These are phyloP conservation scores for Thysanoteuthis rhombus DNA, from an alignment of 2,888 invertebrate genomes.

Conservation along the genomic window DNA sequence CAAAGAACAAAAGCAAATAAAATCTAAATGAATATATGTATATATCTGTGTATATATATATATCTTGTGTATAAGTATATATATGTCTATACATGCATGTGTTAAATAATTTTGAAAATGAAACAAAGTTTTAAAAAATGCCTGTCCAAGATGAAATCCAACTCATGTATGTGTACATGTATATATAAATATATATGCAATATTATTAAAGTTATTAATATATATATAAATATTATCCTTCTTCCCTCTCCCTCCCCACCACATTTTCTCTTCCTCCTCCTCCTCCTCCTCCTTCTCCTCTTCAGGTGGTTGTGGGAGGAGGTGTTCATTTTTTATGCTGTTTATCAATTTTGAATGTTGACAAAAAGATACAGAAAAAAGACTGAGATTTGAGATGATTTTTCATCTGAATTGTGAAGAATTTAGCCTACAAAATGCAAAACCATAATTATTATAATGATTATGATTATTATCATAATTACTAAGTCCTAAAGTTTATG, in stretches of 20 bases:
- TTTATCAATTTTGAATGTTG: constrained; percentile 12
- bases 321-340: background rate
- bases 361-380: background rate
- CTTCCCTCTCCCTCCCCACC: background rate
- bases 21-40: constrained; percentile 17
- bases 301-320: background rate
- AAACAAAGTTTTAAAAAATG: background rate
- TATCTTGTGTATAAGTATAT: background rate
- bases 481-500: background rate
- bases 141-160: background rate
- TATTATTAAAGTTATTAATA: constrained; percentile 12
- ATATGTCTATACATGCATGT: background rate
- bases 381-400: background rate
- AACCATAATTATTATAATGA: background rate
- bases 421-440: background rate
- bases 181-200: constrained; percentile 14
- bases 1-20: background rate
- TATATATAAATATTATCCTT: background rate
- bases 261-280: background rate
- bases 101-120: background rate
- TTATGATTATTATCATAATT: background rate
- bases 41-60: background rate
- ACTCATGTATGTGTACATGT: constrained; percentile 29
- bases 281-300: background rate
- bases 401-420: background rate